Percentiles rank a stretch among this genome's conserved stretches.
These are phyloP conservation scores for Atlantisia rogersi DNA, from an alignment of 2,113 vertebrate genomes.

Conservation along the genomic window DNA sequence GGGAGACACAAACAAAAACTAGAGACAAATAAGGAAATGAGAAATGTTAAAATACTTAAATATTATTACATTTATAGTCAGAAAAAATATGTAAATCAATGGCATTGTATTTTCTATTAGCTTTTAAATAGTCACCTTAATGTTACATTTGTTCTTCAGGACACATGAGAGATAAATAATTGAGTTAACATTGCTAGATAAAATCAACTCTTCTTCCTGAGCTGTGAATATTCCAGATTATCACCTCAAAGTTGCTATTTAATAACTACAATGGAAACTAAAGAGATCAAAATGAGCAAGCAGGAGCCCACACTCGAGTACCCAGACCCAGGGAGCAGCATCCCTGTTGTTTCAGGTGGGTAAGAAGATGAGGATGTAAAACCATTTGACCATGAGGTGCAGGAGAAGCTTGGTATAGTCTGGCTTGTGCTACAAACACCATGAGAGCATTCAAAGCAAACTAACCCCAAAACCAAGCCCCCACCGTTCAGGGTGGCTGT, in stretches of 20 bases:
- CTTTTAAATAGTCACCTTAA: slow-evolving; percentile 52
- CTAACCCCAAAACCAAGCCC: background rate
- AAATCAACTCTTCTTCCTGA: slow-evolving; percentile 46
- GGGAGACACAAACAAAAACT: too few species aligned
- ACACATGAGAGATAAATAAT: slow-evolving; percentile 31
- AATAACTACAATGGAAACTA: background rate
- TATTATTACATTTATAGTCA: slow-evolving; percentile 38
- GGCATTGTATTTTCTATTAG: slow-evolving; percentile 18
- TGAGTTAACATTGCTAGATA: background rate
- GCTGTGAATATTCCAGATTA: slow-evolving; percentile 23
- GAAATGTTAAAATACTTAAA: slow-evolving; percentile 45
- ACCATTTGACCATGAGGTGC: background rate
- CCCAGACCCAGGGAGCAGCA: background rate
- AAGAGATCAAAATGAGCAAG: background rate
- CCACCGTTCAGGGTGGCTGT: background rate
- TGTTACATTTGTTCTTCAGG: slow-evolving; percentile 49
- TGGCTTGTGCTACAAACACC: background rate
- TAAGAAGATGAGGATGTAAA: too few species aligned
- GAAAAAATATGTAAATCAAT: background rate
- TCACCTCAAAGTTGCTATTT: background rate
- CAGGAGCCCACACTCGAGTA: background rate
- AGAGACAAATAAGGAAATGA: background rate
- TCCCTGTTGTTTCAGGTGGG: background rate
- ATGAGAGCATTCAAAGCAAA: background rate
- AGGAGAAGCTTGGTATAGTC: background rate